Evolutionary conservation across 1,140 invertebrate genomes (phyloP).

Genomic region (Drosophila athabasca): DNA sequence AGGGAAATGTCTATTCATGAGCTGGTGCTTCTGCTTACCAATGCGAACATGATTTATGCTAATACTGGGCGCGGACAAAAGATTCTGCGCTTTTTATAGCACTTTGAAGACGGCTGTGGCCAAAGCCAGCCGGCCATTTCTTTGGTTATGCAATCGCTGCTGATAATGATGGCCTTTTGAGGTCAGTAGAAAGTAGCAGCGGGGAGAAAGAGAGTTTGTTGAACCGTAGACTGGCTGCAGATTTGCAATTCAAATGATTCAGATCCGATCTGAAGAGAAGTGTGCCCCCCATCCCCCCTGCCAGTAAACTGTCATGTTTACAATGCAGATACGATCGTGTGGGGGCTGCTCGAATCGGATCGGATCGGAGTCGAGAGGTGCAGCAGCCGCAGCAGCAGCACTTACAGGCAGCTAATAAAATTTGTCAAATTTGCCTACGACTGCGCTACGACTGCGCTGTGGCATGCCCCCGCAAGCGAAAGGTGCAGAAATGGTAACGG

Average conservation of each 20-base stretch:
- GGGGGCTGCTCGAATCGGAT: conserved; percentile 16
- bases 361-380: conserved; percentile 9
- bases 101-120: not conserved
- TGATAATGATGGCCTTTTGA: conserved; percentile 11
- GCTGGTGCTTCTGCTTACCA: conserved; percentile 52
- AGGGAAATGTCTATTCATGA: conserved; percentile 26
- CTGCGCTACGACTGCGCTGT: conserved; percentile 7
- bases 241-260: conserved; percentile 70
- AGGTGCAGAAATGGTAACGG: conserved; percentile 73
- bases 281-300: not conserved
- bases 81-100: conserved; percentile 73
- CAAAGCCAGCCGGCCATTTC: not conserved
- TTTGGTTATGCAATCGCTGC: conserved; percentile 44
- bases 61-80: conserved; percentile 61
- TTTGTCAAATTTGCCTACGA: conserved; percentile 65
- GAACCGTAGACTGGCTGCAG: conserved; percentile 37
- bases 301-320: conserved; percentile 39
- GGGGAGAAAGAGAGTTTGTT: conserved; percentile 42
- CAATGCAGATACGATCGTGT: conserved; percentile 43
- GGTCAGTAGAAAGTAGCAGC: conserved; percentile 71
- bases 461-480: conserved; percentile 40
- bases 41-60: conserved; percentile 79
- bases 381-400: conserved; percentile 13
- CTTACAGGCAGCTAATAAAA: conserved; percentile 60
- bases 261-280: conserved; percentile 20